A percentile compares a stretch with the other conserved stretches of the same genome.
Evolutionary conservation across 2,113 vertebrate species (phyloP).

Genomic region (Trinectes maculatus): DNA sequence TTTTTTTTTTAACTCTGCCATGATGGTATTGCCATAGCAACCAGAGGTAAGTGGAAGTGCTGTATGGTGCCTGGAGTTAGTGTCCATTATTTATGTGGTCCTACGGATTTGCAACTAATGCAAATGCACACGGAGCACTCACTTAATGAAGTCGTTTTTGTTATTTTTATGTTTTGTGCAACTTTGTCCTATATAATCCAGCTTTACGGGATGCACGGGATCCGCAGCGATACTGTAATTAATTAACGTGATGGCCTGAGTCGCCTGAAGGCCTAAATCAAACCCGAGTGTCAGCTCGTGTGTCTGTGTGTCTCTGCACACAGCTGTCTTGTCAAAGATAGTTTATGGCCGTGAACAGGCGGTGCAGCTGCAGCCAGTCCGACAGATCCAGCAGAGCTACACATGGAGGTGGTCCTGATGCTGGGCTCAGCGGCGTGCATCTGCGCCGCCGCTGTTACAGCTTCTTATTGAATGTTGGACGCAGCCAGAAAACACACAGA

Average conservation of each 20-base stretch:
- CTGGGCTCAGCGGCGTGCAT: too few relatives aligned
- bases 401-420: not conserved
- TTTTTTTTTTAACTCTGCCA: too few relatives aligned
- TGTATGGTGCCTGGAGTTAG: conserved; percentile 22
- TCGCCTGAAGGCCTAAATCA: not conserved
- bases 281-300: too few relatives aligned
- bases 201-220: too few relatives aligned
- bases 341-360: too few relatives aligned
- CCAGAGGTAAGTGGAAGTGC: conserved; percentile 3
- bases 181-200: too few relatives aligned
- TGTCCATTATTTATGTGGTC: conserved; percentile 35
- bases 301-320: not conserved
- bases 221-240: not conserved
- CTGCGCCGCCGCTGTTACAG: too few relatives aligned
- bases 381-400: not conserved
- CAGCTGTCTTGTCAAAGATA: not conserved
- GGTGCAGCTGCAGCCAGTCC: not conserved
- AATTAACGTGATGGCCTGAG: not conserved
- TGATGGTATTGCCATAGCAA: conserved; percentile 14
- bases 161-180: not conserved
- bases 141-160: not conserved
- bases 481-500: too few relatives aligned
- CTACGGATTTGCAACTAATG: conserved; percentile 18
- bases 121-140: not conserved
- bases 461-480: too few relatives aligned